Evolutionary conservation across 37 sponge, comb jelly and placozoan species (phyloP).

Genomic region (Eunapius fragilis): DNA sequence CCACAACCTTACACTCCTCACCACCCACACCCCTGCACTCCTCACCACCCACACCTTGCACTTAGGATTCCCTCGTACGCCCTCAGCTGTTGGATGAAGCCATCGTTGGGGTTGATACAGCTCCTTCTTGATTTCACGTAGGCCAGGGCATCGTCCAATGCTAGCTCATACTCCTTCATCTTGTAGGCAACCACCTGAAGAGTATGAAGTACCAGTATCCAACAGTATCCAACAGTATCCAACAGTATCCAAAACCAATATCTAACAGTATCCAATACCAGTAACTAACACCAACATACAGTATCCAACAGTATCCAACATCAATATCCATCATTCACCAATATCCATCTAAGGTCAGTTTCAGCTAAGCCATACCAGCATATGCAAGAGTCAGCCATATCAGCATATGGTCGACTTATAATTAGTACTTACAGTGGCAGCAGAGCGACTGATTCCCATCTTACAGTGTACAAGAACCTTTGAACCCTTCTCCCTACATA

Average conservation of each 20-base stretch:
- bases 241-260: too few relatives aligned
- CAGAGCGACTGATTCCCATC: slow-evolving; percentile 97
- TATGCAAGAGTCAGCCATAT: neutral
- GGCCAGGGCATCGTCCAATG: slow-evolving; percentile 63
- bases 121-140: slow-evolving; percentile 75
- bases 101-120: slow-evolving; percentile 91
- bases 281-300: neutral
- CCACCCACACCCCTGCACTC: neutral
- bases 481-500: slow-evolving; percentile 41
- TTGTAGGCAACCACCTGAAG: slow-evolving; percentile 88
- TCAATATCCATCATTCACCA: too few relatives aligned
- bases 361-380: neutral
- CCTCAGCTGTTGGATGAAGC: slow-evolving; percentile 83
- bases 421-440: slow-evolving; percentile 87
- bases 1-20: neutral
- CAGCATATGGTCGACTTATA: neutral
- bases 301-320: neutral
- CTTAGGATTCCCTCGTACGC: slow-evolving; percentile 93
- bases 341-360: too few relatives aligned
- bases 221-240: neutral
- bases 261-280: neutral
- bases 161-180: slow-evolving; percentile 96
- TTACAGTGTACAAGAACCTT: slow-evolving; percentile 93
- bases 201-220: neutral
- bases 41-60: slow-evolving; percentile 92